Base-by-base conservation (phyloP, 2,797 vertebrate species). In the Phalloptychus januarius region DNA sequence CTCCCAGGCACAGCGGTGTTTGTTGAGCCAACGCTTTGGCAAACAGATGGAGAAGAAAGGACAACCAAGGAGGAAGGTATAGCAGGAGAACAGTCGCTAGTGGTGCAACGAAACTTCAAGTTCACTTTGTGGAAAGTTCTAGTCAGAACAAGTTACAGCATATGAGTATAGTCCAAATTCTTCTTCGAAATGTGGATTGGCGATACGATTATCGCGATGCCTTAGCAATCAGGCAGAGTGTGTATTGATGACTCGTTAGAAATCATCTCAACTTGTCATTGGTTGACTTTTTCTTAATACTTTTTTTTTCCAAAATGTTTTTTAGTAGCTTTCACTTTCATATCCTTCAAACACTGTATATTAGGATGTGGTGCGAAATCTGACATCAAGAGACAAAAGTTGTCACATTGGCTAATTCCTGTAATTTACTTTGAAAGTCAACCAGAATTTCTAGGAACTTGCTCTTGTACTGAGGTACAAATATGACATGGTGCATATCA, bases 21-120 rank as follows among this genome's bases (percentile, higher is more conserved):
- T 90, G 89, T 88, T 86, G 82, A 83, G 85, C 84, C 86, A 86
- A 86, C 3, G 75, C 89, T 89, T 83, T 84, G 86, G 81, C 88
- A 92, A 92, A 93, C 92, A 91, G 90, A 89, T 80, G 82, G 87
- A 81, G 84, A 78, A 63, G 67, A 83, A 74, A 88, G 86, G 81
- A 84, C 81, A 38, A 72, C 42, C 79, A 75, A 89, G 85, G 85
- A 88, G 79, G 79, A 86, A 86, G 87, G 81, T 79, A 70, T 40
- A 82, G 82, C 81, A 75, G 65, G 58, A 74, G 79, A 61, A 72
- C 28, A 72, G 78, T 45, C 71, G 65, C 76, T 33, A 5, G 31
- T 33, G 75, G 28, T 54, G 71, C 78, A 20, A 1, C 48, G 48
- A 79, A 76, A 52, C 71, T 31, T 48, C 69, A 63, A 20, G 23